Conservation (phyloP, 2,113 vertebrate genomes). For the Cavia aperea region DNA sequence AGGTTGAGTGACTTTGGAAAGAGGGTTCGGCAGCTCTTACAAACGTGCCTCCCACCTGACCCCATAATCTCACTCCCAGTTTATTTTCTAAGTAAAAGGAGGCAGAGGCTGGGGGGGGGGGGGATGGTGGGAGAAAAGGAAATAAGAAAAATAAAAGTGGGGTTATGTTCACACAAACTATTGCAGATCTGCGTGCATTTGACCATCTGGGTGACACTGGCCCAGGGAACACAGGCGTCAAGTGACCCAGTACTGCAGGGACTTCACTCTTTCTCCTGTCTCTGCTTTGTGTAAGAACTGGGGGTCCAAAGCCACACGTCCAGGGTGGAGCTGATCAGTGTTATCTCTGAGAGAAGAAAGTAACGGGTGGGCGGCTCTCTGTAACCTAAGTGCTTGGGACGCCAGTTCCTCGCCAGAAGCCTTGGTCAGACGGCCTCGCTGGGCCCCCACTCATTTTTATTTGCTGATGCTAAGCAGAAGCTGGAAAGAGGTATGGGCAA, state of each 20-base stretch:
- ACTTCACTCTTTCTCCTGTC: background rate
- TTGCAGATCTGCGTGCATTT: fast-evolving
- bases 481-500: background rate
- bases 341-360: background rate
- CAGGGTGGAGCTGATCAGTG: background rate
- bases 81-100: background rate
- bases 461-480: background rate
- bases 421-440: background rate
- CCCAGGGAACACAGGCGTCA: background rate
- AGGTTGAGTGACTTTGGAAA: background rate
- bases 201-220: background rate
- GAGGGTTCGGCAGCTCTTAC: background rate
- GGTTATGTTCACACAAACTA: background rate
- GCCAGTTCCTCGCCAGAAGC: background rate
- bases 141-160: background rate
- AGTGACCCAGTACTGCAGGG: background rate
- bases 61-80: background rate
- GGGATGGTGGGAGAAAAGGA: background rate
- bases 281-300: background rate
- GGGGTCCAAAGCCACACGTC: background rate
- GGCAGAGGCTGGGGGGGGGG: background rate
- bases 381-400: background rate
- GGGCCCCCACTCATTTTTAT: background rate
- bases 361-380: background rate
- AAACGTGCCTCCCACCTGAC: background rate